phyloP scores from a whole-genome alignment of 2,797 vertebrate species.

The Syncerus caffer region DNA sequence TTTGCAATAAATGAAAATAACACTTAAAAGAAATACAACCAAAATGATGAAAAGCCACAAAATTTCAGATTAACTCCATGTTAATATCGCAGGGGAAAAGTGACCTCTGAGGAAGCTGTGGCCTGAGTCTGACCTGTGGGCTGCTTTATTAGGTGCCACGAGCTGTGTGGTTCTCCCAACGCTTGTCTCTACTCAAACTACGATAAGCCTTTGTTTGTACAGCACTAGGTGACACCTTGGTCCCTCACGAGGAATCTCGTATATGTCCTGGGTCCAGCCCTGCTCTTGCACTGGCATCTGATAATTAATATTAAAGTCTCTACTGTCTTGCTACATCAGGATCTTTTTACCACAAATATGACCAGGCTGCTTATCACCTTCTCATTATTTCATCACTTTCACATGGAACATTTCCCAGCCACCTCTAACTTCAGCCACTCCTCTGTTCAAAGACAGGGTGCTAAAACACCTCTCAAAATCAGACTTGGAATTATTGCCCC shows the following conservation, averaged over 20 bases:
- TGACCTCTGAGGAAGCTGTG: neutral
- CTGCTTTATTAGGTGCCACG: neutral
- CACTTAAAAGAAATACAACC: neutral
- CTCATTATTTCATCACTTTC: neutral
- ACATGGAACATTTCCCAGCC: neutral
- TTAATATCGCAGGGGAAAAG: neutral
- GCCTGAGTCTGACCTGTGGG: neutral
- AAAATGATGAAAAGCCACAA: neutral
- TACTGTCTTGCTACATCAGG: neutral
- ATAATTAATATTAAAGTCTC: neutral
- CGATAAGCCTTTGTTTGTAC: rapidly evolving
- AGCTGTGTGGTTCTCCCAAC: neutral
- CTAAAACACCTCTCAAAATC: neutral
- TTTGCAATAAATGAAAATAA: neutral
- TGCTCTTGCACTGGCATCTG: neutral
- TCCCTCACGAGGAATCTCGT: neutral
- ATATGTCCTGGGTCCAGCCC: neutral
- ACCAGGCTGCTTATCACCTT: neutral
- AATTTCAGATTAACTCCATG: neutral
- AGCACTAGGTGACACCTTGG: neutral
- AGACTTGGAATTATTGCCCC: neutral
- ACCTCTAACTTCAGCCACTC: neutral
- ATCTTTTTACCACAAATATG: neutral
- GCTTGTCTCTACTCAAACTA: neutral
- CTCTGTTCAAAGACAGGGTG: neutral